A percentile compares a stretch with the other conserved stretches of the same genome.
phyloP scores from a whole-genome alignment of 92 coral and sea anemone genomes.

The Porites lobata region DNA sequence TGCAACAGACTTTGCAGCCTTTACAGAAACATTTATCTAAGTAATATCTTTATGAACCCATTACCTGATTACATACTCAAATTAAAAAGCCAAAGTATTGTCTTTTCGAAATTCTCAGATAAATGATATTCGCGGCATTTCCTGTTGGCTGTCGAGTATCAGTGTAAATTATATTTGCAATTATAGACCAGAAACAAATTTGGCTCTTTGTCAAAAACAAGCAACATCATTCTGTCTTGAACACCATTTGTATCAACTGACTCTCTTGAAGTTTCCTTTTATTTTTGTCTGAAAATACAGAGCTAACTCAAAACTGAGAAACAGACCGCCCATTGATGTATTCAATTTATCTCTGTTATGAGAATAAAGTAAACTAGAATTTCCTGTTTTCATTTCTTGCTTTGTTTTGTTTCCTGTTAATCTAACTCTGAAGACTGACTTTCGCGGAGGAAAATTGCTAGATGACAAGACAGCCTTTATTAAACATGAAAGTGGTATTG shows the following conservation, averaged over 20 bases:
- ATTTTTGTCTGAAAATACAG: background rate
- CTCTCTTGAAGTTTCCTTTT: background rate
- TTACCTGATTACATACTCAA: constrained; percentile 20
- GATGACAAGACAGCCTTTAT: background rate
- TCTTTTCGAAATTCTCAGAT: constrained; percentile 26
- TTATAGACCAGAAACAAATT: constrained; percentile 44
- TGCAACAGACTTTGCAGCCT: background rate
- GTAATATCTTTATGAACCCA: constrained; percentile 32
- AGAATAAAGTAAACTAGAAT: constrained; percentile 26
- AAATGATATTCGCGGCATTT: constrained; percentile 52
- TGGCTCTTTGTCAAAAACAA: constrained; percentile 28
- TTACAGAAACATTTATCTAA: constrained; percentile 6
- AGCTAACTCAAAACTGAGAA: background rate
- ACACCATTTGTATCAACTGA: background rate
- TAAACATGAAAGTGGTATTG: background rate
- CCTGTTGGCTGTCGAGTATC: constrained; percentile 45
- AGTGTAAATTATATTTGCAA: constrained; percentile 50
- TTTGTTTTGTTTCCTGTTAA: constrained; percentile 41
- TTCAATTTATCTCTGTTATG: constrained; percentile 17
- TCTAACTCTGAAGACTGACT: background rate
- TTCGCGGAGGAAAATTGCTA: background rate
- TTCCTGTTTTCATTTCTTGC: constrained; percentile 46
- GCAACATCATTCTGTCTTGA: constrained; percentile 8
- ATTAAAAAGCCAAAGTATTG: constrained; percentile 40
- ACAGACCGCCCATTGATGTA: constrained; percentile 23